Conservation (phyloP, 2,113 vertebrate genomes). For the Podocnemis expansa region DNA sequence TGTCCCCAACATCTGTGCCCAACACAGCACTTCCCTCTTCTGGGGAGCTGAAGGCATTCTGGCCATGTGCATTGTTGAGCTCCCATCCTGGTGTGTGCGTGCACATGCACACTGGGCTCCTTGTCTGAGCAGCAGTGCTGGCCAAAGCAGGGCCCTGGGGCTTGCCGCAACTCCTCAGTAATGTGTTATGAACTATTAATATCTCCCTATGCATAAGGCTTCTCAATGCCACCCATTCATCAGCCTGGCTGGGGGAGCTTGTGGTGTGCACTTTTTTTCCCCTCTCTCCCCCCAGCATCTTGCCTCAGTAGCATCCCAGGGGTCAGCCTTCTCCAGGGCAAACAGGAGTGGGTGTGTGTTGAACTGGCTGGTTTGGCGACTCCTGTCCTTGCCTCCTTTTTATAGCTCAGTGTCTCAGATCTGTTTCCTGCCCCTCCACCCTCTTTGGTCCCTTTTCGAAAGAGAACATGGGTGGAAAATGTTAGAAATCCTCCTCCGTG, state of each 20-base stretch:
- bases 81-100: not conserved
- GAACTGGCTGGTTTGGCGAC: not conserved
- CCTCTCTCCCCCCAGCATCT: not conserved
- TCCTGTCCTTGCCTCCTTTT: not conserved
- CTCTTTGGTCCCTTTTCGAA: not conserved
- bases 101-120: not conserved
- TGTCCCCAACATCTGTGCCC: rapidly evolving
- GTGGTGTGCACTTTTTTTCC: rapidly evolving
- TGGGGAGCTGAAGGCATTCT: not conserved
- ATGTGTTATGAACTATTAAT: conserved; percentile 40
- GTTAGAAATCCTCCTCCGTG: not conserved
- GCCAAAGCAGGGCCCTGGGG: not conserved
- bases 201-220: not conserved
- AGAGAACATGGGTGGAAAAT: conserved; percentile 8
- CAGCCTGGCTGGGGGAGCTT: not conserved
- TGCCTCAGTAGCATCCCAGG: rapidly evolving
- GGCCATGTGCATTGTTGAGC: rapidly evolving
- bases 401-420: not conserved
- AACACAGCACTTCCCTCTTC: rapidly evolving
- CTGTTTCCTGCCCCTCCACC: conserved; percentile 33
- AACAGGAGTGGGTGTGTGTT: rapidly evolving
- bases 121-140: not conserved
- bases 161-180: not conserved
- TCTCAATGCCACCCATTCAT: conserved; percentile 38
- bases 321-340: not conserved